Evolutionary conservation across 2,888 invertebrate species (phyloP).

Genomic region (Argyra leucocephala): DNA sequence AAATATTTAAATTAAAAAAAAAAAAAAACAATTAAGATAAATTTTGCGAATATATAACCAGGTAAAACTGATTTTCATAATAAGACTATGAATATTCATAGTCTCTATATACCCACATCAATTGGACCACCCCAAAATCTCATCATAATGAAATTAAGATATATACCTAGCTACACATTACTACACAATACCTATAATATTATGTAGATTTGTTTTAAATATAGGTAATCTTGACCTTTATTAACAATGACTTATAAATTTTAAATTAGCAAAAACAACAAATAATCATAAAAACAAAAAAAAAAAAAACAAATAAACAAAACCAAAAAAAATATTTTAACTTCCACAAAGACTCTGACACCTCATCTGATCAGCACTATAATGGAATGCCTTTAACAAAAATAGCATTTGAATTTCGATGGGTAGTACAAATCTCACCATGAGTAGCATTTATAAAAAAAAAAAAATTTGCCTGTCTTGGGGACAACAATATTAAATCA

Average conservation of each 20-base stretch:
- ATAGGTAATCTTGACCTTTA: neutral
- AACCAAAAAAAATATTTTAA: no score
- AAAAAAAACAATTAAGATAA: slow-evolving; percentile 1
- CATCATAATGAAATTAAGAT: neutral
- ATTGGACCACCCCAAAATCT: neutral
- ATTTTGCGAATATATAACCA: neutral
- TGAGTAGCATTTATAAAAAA: no score
- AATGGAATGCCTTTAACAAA: no score
- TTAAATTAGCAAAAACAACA: slow-evolving; percentile 2
- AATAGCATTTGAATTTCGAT: no score
- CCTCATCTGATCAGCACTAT: neutral
- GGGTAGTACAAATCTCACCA: no score
- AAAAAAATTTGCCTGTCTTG: no score
- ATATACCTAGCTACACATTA: neutral
- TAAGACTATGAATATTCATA: neutral
- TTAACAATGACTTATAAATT: slow-evolving; percentile 3
- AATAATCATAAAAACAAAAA: neutral
- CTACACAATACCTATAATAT: neutral
- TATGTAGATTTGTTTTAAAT: neutral
- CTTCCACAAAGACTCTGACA: neutral
- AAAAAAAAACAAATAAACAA: no score
- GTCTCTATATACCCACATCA: neutral
- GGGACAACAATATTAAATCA: no score
- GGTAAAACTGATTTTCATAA: slow-evolving; percentile 1
- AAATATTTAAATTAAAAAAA: neutral